Evolutionary conservation across 64 coral and sea anemone genomes (phyloP), one percentile per base, ranked within the genome.

Genomic region (Pocillopora verrucosa): DNA sequence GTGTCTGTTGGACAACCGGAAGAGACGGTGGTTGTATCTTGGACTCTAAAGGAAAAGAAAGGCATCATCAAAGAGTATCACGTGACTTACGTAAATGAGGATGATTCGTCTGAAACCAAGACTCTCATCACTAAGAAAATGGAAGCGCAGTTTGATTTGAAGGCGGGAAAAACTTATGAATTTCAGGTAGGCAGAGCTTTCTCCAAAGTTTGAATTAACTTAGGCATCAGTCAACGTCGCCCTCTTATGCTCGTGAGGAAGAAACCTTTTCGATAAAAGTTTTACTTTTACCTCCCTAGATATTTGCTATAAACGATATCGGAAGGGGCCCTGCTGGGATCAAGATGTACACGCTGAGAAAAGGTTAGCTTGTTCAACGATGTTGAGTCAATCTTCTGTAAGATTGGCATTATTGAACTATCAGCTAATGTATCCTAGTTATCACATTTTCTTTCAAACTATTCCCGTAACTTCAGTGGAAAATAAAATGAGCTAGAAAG

Each of bases 51-150:
- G n/a, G n/a, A n/a, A n/a, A n/a, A n/a, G n/a, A n/a, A n/a, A n/a
- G n/a, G n/a, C n/a, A n/a, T n/a, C n/a, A 89, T 89, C 62, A 89
- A 22, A 10, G 36, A 51, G 11, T 89, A 89, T 68, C 74, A 78
- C 9, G 73, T 89, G 74, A 77, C 87, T 15, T 89, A 67, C 34
- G 1, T 62, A 30, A 16, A 12, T 19, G 24, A 56, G 4, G 19
- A 57, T 78, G 56, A 79, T 9, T 7, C 16, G 34, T 35, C 59
- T n/a, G 80, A 83, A n/a, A 37, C 2, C 16, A 35, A 64, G 22
- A 36, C 24, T 60, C 14, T 34, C 0, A 68, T 0, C 6, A 83
- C 80, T 0, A 5, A 61, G 15, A 25, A 19, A 16, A 83, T 26
- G 0, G 58, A 83, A 22, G 0, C 12, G n/a, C 25, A 10, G 64